Conservation (phyloP, 1,140 invertebrate genomes). For the Brachionus calyciflorus region DNA sequence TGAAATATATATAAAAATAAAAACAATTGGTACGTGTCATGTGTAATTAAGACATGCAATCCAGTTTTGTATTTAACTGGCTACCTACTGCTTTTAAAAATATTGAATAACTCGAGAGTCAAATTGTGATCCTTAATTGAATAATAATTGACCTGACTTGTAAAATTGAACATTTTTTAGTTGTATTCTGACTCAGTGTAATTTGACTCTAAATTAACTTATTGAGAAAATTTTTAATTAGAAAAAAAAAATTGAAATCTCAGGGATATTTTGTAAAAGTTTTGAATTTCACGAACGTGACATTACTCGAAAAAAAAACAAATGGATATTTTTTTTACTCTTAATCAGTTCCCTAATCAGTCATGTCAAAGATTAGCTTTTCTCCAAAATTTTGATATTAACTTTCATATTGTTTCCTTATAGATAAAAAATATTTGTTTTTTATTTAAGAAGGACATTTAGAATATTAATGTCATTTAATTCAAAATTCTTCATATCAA, state of each 20-base stretch:
- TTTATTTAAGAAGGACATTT: too few species aligned
- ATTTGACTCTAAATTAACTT: slow-evolving; percentile 17
- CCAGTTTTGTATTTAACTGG: not conserved
- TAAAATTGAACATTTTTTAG: slow-evolving; percentile 14
- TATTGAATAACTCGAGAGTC: not conserved
- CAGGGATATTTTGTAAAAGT: not conserved
- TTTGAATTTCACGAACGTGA: slow-evolving; percentile 8
- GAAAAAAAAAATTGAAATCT: not conserved
- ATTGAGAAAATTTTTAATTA: slow-evolving; percentile 33
- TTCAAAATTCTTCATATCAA: not conserved
- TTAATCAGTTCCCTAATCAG: slow-evolving; percentile 22
- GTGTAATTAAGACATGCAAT: not conserved
- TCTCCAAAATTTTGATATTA: too few species aligned
- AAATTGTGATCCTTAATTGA: not conserved
- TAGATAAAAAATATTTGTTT: slow-evolving; percentile 26
- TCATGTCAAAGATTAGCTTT: slow-evolving; percentile 24
- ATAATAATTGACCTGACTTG: too few species aligned
- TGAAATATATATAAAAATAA: not conserved
- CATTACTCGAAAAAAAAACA: too few species aligned
- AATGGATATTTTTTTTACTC: too few species aligned
- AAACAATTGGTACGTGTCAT: not conserved
- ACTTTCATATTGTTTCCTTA: too few species aligned
- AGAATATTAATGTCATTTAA: too few species aligned
- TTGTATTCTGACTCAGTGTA: not conserved
- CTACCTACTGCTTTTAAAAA: not conserved